A percentile compares a stretch with the other conserved stretches of the same genome.
Conservation (phyloP, 2,797 vertebrate genomes). For the Peromyscus attwateri region DNA sequence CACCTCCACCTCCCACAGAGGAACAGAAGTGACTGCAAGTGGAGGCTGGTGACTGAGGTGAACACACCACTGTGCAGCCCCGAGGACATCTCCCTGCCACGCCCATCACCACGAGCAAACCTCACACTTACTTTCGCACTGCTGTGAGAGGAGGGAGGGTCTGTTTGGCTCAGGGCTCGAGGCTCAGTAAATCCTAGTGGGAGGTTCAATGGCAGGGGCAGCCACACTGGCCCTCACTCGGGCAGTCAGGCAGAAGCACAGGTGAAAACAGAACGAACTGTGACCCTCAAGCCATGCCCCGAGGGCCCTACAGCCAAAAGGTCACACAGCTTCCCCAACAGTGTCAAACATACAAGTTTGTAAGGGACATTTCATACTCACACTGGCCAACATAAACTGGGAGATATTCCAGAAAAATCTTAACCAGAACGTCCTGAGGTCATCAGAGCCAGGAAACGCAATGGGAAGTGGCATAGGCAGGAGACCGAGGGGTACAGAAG, state of each 20-base stretch:
- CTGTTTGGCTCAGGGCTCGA: neutral
- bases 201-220: neutral
- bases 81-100: too few relatives aligned
- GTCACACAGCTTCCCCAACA: neutral
- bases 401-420: neutral
- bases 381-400: neutral
- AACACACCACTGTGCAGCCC: neutral
- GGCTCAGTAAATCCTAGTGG: neutral
- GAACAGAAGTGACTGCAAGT: neutral
- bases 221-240: too few relatives aligned
- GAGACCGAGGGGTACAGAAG: neutral
- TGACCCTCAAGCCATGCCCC: neutral
- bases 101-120: neutral
- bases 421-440: accelerated
- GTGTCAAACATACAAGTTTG: neutral
- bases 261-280: neutral
- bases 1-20: neutral
- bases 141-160: neutral
- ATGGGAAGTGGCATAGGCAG: accelerated
- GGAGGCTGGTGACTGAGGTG: neutral
- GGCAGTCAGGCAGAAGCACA: neutral
- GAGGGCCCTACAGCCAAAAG: neutral
- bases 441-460: accelerated
- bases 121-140: neutral
- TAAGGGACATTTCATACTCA: neutral